A percentile compares a stretch with the other conserved stretches of the same genome.
Evolutionary conservation across 2,797 vertebrate species (phyloP).

Genomic region (Pygocentrus nattereri): DNA sequence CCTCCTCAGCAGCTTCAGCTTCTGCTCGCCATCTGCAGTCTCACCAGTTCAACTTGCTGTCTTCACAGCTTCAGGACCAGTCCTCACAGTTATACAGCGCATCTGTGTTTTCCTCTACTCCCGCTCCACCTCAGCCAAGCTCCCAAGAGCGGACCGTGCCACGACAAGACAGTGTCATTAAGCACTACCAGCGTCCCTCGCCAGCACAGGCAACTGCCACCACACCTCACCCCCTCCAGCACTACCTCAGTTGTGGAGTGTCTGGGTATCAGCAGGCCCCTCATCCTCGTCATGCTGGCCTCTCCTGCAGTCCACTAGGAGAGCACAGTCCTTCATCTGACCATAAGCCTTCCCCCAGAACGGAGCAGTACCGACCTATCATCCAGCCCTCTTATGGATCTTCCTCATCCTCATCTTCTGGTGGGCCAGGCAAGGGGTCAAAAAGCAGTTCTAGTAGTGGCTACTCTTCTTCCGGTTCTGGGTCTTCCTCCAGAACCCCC

Average conservation of each 20-base stretch:
- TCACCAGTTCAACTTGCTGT: constrained; percentile 91
- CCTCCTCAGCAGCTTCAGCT: constrained; percentile 72
- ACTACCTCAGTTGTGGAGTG: constrained; percentile 92
- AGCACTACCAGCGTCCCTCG: constrained; percentile 93
- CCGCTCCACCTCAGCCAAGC: constrained; percentile 81
- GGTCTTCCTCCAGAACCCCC: constrained; percentile 83
- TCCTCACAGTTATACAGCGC: constrained; percentile 91
- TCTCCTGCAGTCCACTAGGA: constrained; percentile 90
- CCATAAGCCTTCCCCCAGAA: constrained; percentile 76
- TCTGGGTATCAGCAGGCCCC: constrained; percentile 88
- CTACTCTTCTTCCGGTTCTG: constrained; percentile 86
- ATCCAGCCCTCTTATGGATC: constrained; percentile 87
- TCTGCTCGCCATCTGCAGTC: constrained; percentile 87
- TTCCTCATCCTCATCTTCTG: constrained; percentile 78
- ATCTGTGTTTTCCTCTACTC: constrained; percentile 88
- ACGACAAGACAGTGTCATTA: constrained; percentile 93
- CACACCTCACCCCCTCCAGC: constrained; percentile 90
- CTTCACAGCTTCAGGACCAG: constrained; percentile 88
- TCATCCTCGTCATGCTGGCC: constrained; percentile 85
- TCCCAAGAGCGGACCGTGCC: constrained; percentile 91
- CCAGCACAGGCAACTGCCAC: constrained; percentile 87
- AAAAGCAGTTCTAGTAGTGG: constrained; percentile 86
- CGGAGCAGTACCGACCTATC: constrained; percentile 89
- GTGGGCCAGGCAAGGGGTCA: constrained; percentile 78
- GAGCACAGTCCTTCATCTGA: constrained; percentile 88